A percentile compares a stretch with the other conserved stretches of the same genome.
Conservation (phyloP, 2,113 vertebrate genomes). For the Aleadryas rufinucha region DNA sequence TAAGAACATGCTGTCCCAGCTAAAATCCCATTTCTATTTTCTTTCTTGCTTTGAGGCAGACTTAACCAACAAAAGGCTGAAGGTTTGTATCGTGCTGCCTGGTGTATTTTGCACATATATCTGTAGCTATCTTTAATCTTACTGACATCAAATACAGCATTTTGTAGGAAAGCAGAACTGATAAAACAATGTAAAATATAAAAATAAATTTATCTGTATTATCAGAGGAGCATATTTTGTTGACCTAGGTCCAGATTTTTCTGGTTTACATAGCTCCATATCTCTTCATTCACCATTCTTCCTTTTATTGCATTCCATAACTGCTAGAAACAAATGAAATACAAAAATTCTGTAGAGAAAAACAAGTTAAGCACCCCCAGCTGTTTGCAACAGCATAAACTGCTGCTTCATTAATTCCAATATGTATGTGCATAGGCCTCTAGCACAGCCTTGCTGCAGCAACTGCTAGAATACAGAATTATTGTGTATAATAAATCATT, state of each 20-base stretch:
- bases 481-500: conserved; percentile 4
- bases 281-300: background rate
- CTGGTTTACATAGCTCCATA: background rate
- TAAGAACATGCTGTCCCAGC: background rate
- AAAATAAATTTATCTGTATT: background rate
- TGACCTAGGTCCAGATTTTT: background rate
- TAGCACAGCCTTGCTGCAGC: background rate
- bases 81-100: background rate
- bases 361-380: conserved; percentile 32
- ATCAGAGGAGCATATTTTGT: background rate
- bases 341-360: conserved; percentile 9
- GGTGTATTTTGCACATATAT: background rate
- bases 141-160: background rate
- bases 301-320: background rate
- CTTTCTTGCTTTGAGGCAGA: background rate
- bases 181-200: background rate
- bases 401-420: conserved; percentile 47
- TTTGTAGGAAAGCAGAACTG: background rate
- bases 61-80: background rate
- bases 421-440: conserved; percentile 3
- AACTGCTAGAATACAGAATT: background rate
- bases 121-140: background rate
- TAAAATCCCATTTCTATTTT: background rate
- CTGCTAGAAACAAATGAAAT: background rate
- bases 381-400: conserved; percentile 15